A percentile compares a stretch with the other conserved stretches of the same genome.
Conservation (phyloP, 2,888 invertebrate species). For the Acanthosepion pharaonis region DNA sequence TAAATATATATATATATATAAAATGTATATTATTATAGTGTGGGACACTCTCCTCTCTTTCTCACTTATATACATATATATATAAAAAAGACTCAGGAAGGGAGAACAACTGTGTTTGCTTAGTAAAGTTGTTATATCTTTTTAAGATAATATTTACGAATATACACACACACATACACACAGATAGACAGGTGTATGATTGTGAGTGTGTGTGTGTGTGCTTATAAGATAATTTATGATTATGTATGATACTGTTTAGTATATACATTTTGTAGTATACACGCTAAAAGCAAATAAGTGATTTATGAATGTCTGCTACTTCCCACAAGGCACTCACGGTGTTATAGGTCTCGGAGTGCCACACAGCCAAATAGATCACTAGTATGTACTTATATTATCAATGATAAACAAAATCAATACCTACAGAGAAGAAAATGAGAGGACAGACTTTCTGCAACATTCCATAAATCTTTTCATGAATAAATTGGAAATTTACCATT, state of each 20-base stretch:
- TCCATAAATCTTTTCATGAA: conserved; percentile 4
- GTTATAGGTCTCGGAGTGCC: neutral
- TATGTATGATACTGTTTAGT: neutral
- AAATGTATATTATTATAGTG: no score
- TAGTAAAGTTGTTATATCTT: no score
- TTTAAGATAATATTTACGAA: no score
- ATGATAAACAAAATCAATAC: neutral
- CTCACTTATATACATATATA: no score
- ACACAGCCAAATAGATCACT: neutral
- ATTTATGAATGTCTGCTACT: neutral
- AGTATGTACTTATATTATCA: neutral
- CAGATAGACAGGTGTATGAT: neutral
- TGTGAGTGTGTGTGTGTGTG: neutral
- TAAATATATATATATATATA: no score
- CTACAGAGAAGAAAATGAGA: conserved; percentile 18
- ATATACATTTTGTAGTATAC: neutral
- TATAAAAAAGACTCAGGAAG: no score
- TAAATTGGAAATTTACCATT: conserved; percentile 17
- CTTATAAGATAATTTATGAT: neutral
- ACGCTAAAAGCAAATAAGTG: neutral
- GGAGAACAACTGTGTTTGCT: no score
- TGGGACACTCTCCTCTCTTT: no score
- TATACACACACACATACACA: no score
- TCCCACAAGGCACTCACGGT: neutral
- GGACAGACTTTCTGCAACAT: neutral